These are phyloP conservation scores for Karalla daura DNA, from an alignment of 2,797 vertebrate species.

Conservation along the genomic window DNA sequence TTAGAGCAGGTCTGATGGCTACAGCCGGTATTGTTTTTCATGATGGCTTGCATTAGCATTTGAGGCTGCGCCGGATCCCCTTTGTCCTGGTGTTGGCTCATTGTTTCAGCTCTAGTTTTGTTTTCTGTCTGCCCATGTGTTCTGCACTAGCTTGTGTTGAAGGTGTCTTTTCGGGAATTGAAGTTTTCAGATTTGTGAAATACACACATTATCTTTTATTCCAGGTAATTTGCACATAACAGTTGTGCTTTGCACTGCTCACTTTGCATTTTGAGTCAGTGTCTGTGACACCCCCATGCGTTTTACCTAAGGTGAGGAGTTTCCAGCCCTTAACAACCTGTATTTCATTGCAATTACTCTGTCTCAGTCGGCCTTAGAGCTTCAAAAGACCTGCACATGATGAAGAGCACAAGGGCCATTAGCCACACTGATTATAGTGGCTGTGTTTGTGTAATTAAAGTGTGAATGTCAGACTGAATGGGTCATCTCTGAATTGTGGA, in stretches of 20 bases:
- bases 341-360: slow-evolving; percentile 73
- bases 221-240: slow-evolving; percentile 45
- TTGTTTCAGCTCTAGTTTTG: slow-evolving; percentile 21
- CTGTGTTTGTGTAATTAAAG: slow-evolving; percentile 66
- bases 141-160: background rate
- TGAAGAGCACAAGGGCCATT: slow-evolving; percentile 51
- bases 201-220: slow-evolving; percentile 47
- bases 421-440: slow-evolving; percentile 69
- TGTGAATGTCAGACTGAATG: slow-evolving; percentile 53
- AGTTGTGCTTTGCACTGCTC: slow-evolving; percentile 33
- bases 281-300: slow-evolving; percentile 45
- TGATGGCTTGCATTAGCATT: slow-evolving; percentile 46
- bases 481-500: slow-evolving; percentile 50
- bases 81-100: slow-evolving; percentile 28
- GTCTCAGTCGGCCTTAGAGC: slow-evolving; percentile 60
- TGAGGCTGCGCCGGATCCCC: slow-evolving; percentile 5
- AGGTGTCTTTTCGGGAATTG: slow-evolving; percentile 11
- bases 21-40: slow-evolving; percentile 43
- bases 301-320: slow-evolving; percentile 70
- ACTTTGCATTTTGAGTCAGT: slow-evolving; percentile 45
- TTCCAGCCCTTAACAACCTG: slow-evolving; percentile 67
- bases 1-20: slow-evolving; percentile 40
- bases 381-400: slow-evolving; percentile 65
- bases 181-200: slow-evolving; percentile 27
- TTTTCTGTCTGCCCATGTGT: background rate